Percentiles rank a stretch among this genome's conserved stretches.
Conservation (phyloP, 2,888 invertebrate species). For the Pteria penguin region DNA sequence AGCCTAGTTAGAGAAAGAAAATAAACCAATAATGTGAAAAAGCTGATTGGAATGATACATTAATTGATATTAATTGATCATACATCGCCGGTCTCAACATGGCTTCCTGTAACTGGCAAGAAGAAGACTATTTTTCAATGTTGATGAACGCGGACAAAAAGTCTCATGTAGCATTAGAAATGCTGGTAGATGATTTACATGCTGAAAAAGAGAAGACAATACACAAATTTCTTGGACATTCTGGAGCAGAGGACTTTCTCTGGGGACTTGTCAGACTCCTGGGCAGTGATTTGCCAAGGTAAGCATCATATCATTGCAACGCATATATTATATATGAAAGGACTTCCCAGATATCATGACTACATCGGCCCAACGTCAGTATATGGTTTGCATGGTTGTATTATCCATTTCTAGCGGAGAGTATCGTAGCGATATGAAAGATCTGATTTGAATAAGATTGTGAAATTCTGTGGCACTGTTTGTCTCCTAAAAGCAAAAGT, state of each 20-base stretch:
- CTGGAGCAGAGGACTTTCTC: slow-evolving; percentile 78
- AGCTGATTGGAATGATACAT: neutral
- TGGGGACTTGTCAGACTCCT: slow-evolving; percentile 77
- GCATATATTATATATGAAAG: too few species aligned
- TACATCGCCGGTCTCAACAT: neutral
- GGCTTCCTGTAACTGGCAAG: slow-evolving; percentile 72
- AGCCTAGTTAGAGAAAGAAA: neutral
- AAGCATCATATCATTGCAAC: too few species aligned
- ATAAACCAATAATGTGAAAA: neutral
- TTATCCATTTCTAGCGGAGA: too few species aligned
- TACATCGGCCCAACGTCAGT: too few species aligned
- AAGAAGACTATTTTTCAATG: slow-evolving; percentile 73
- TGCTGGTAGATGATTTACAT: slow-evolving; percentile 79
- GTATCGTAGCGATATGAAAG: too few species aligned
- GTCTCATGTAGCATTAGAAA: slow-evolving; percentile 74
- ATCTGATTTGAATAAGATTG: too few species aligned
- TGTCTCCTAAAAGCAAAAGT: too few species aligned
- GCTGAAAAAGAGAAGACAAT: slow-evolving; percentile 77
- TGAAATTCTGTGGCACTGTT: too few species aligned
- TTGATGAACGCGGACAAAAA: slow-evolving; percentile 71
- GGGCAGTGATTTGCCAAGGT: slow-evolving; percentile 76
- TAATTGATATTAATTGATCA: neutral
- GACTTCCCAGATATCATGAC: too few species aligned
- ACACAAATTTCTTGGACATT: slow-evolving; percentile 74
- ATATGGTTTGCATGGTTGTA: too few species aligned